phyloP scores from a whole-genome alignment of 2,888 invertebrate genomes.

The Coecobrya sp. region DNA sequence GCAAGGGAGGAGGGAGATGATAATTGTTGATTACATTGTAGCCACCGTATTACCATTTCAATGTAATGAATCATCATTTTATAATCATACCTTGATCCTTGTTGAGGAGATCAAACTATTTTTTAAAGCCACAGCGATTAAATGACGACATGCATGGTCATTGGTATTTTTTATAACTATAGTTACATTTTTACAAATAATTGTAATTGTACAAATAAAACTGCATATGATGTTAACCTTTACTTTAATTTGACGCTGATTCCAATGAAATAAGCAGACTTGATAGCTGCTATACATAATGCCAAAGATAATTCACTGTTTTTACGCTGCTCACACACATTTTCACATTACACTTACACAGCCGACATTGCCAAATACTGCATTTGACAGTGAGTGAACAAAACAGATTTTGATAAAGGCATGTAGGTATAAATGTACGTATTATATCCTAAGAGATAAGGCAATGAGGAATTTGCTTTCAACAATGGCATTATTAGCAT shows the following conservation, averaged over 20 bases:
- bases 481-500: slow-evolving; percentile 18
- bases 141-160: slow-evolving; percentile 32
- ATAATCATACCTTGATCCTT: slow-evolving; percentile 29
- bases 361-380: background rate
- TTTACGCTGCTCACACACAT: background rate
- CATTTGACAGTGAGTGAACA: background rate
- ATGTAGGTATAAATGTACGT: background rate
- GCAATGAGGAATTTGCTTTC: slow-evolving; percentile 14
- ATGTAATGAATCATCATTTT: background rate
- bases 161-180: background rate
- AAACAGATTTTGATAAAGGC: background rate
- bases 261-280: background rate
- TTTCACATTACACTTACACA: background rate
- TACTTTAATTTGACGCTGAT: background rate
- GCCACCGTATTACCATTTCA: background rate
- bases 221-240: background rate
- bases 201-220: background rate
- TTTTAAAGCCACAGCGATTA: background rate
- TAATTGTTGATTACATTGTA: background rate
- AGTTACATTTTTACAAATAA: background rate
- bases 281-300: background rate
- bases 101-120: background rate
- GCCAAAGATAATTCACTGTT: background rate
- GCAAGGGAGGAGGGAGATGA: background rate
- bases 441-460: background rate